These are phyloP conservation scores for Ferrisia virgata DNA, from an alignment of 2,888 invertebrate genomes.

Conservation along the genomic window DNA sequence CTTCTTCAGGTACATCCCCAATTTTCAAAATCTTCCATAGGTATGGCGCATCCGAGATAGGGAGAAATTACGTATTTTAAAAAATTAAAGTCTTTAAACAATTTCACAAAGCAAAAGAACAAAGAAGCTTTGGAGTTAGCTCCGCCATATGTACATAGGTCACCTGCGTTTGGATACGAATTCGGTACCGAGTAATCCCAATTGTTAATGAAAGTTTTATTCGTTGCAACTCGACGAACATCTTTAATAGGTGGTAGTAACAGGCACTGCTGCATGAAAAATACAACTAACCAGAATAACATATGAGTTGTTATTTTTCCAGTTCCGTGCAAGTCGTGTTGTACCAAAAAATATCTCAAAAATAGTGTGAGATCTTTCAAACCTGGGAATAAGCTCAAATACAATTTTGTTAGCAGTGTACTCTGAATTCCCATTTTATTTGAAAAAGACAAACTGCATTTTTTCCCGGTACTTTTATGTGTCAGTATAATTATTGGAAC, in stretches of 20 bases:
- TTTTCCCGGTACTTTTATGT: neutral
- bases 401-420: neutral
- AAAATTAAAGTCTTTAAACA: constrained; percentile 9
- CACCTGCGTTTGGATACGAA: neutral
- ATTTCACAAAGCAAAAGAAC: neutral
- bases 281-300: constrained; percentile 34
- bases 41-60: neutral
- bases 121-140: neutral
- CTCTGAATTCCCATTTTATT: neutral
- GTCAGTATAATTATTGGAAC: neutral
- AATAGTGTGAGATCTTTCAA: neutral
- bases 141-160: too few relatives aligned
- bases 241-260: neutral
- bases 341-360: neutral
- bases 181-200: constrained; percentile 8
- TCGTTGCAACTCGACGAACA: neutral
- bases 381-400: neutral
- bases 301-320: neutral
- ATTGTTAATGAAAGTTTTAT: neutral
- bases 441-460: neutral
- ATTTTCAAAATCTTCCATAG: neutral
- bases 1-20: neutral
- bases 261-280: constrained; percentile 20
- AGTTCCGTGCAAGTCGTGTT: neutral
- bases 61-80: neutral